Conservation (phyloP, 2,888 invertebrate species). For the Cephus pygmeus region DNA sequence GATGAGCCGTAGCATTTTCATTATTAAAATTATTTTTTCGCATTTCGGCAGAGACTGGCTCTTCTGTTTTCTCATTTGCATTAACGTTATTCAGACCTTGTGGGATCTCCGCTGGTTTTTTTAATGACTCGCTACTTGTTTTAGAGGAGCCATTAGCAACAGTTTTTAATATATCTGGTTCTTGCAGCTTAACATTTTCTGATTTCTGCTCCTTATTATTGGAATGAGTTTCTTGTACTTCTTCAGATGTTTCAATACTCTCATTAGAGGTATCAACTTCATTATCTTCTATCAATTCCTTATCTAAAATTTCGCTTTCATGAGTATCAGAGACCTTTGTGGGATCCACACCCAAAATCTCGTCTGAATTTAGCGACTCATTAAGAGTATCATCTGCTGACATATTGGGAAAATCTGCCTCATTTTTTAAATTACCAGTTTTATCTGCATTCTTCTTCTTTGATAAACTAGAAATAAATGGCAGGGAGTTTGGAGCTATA, state of each 20-base stretch:
- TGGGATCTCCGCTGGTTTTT: background rate
- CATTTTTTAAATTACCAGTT: background rate
- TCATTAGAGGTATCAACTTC: background rate
- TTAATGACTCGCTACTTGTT: background rate
- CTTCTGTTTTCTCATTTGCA: background rate
- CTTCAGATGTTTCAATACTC: background rate
- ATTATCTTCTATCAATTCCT: background rate
- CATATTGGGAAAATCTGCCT: background rate
- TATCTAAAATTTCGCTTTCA: background rate
- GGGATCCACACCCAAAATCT: background rate
- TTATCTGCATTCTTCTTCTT: background rate
- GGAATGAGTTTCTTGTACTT: background rate
- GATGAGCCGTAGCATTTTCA: background rate
- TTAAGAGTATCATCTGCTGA: background rate
- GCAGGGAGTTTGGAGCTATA: conserved; percentile 25
- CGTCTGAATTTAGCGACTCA: background rate
- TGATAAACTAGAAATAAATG: background rate
- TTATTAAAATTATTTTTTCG: background rate
- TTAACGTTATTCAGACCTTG: background rate
- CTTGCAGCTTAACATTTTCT: background rate
- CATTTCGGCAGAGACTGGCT: background rate
- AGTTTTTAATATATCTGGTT: background rate
- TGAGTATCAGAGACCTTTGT: background rate
- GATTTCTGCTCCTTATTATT: background rate
- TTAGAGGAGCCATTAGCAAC: background rate